These are phyloP conservation scores for Asteroscopus sphinx DNA, from an alignment of 2,888 invertebrate genomes.

Conservation along the genomic window DNA sequence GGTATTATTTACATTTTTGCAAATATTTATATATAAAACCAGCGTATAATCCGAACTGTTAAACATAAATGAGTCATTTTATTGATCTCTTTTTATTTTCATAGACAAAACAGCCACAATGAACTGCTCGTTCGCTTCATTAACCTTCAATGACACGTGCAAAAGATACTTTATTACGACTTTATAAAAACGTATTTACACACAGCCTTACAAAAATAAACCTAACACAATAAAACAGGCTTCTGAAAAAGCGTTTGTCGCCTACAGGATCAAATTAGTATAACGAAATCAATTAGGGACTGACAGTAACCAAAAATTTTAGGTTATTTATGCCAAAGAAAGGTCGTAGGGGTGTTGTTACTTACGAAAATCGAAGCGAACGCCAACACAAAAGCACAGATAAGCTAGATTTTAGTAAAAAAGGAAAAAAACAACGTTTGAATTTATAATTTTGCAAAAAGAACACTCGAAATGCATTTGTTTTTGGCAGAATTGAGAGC, in stretches of 20 bases:
- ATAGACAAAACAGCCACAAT: slow-evolving; percentile 21
- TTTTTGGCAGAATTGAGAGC: slow-evolving; percentile 71
- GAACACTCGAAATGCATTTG: slow-evolving; percentile 65
- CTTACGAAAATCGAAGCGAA: slow-evolving; percentile 48
- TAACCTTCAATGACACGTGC: slow-evolving; percentile 38
- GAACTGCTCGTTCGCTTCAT: slow-evolving; percentile 20
- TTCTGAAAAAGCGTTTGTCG: slow-evolving; percentile 36
- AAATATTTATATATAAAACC: neutral
- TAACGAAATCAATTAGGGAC: slow-evolving; percentile 55
- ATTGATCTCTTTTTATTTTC: slow-evolving; percentile 21
- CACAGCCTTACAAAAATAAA: slow-evolving; percentile 19
- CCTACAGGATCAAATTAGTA: slow-evolving; percentile 45
- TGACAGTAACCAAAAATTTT: slow-evolving; percentile 51
- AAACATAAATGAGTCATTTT: neutral
- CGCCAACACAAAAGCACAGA: slow-evolving; percentile 42
- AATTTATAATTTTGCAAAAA: slow-evolving; percentile 41
- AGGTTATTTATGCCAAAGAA: slow-evolving; percentile 48
- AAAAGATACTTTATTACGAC: slow-evolving; percentile 1
- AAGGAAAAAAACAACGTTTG: slow-evolving; percentile 40
- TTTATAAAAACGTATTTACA: slow-evolving; percentile 18
- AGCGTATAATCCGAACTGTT: neutral
- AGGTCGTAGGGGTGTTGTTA: slow-evolving; percentile 42
- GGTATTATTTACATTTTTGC: neutral
- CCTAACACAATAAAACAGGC: slow-evolving; percentile 28
- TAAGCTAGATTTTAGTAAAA: slow-evolving; percentile 20